phyloP scores from a whole-genome alignment of 2,113 vertebrate genomes.

The Microtus ochrogaster region DNA sequence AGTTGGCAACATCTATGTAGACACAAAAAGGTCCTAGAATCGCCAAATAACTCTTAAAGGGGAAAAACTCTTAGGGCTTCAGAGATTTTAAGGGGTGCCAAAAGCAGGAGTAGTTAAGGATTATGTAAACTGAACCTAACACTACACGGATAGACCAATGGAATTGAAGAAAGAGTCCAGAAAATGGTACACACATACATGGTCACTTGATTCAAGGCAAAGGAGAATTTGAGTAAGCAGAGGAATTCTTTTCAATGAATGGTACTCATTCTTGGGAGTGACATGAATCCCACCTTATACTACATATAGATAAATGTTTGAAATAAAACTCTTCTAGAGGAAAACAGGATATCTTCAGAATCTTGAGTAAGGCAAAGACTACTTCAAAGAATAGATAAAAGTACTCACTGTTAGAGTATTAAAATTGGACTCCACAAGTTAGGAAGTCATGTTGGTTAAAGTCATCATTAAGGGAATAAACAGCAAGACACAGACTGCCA shows the following conservation, averaged over 20 bases:
- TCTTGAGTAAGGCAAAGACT: background rate
- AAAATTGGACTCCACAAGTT: background rate
- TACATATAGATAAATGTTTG: background rate
- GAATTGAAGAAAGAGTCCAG: background rate
- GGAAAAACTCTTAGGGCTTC: background rate
- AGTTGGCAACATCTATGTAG: background rate
- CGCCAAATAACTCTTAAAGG: background rate
- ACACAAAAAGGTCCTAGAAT: background rate
- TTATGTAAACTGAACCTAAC: background rate
- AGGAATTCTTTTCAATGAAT: background rate
- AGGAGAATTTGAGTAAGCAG: too few species aligned
- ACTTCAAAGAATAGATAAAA: background rate
- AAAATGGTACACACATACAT: background rate
- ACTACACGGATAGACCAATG: background rate
- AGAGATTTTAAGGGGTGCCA: background rate
- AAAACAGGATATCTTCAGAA: slow-evolving; percentile 2
- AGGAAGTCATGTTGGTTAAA: background rate
- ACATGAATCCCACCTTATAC: background rate
- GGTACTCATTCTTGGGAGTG: background rate
- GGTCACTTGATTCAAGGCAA: too few species aligned
- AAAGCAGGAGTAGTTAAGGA: background rate
- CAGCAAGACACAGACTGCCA: background rate
- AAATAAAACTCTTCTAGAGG: background rate
- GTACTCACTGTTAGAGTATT: background rate
- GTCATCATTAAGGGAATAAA: background rate